Conservation (phyloP, 1,140 invertebrate species). For the Latrodectus geometricus region DNA sequence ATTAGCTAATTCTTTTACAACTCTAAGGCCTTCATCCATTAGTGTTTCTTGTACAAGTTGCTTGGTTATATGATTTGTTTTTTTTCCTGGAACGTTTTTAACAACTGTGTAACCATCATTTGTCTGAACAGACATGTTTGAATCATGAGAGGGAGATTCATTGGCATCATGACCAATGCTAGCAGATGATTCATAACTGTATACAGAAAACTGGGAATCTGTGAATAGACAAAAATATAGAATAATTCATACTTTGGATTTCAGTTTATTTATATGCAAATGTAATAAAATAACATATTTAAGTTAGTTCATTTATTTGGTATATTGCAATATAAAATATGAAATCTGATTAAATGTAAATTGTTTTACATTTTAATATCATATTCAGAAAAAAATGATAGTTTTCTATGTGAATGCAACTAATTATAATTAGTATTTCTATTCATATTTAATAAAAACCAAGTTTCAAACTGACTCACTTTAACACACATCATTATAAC, state of each 20-base stretch:
- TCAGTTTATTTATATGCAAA: too few relatives aligned
- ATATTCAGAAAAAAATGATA: too few relatives aligned
- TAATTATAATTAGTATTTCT: too few relatives aligned
- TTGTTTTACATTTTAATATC: too few relatives aligned
- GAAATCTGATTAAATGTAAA: too few relatives aligned
- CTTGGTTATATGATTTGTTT: conserved; percentile 66
- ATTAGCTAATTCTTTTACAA: conserved; percentile 67
- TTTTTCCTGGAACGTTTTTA: conserved; percentile 56
- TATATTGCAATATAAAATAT: too few relatives aligned
- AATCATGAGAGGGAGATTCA: conserved; percentile 64
- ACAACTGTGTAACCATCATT: conserved; percentile 35
- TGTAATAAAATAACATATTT: too few relatives aligned
- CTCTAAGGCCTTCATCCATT: conserved; percentile 68
- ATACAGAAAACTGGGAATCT: conserved; percentile 78
- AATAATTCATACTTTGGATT: background rate
- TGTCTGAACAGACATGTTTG: conserved; percentile 36
- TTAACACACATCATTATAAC: too few relatives aligned
- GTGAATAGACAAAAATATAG: conserved; percentile 13
- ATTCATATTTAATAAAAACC: too few relatives aligned
- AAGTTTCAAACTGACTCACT: too few relatives aligned
- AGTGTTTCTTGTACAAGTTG: conserved; percentile 68
- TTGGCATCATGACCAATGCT: conserved; percentile 69
- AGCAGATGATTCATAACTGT: conserved; percentile 80
- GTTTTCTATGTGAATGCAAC: too few relatives aligned
- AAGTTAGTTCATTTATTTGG: too few relatives aligned